phyloP scores from a whole-genome alignment of 2,888 invertebrate genomes.

The Ochropleura plecta region DNA sequence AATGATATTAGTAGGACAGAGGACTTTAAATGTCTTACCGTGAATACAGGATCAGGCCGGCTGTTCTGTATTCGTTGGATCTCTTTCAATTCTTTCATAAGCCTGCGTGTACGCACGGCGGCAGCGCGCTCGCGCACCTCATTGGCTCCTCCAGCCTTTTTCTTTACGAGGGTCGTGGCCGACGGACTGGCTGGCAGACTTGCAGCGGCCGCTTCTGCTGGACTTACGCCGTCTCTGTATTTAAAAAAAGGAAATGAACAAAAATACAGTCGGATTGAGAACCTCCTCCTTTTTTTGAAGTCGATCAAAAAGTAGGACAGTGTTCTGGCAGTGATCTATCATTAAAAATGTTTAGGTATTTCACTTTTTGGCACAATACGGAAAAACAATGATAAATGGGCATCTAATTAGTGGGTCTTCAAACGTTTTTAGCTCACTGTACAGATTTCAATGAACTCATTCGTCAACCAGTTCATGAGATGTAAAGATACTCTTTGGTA shows the following conservation, averaged over 20 bases:
- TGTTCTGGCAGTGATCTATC: slow-evolving; percentile 19
- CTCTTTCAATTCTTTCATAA: slow-evolving; percentile 96
- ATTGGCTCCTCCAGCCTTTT: slow-evolving; percentile 82
- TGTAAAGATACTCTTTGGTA: slow-evolving; percentile 23
- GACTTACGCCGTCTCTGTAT: slow-evolving; percentile 87
- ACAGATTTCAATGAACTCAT: slow-evolving; percentile 39
- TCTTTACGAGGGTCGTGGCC: slow-evolving; percentile 85
- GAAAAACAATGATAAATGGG: slow-evolving; percentile 18
- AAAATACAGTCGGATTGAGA: too few species aligned
- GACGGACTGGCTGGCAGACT: slow-evolving; percentile 88
- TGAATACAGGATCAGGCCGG: slow-evolving; percentile 94
- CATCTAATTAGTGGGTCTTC: slow-evolving; percentile 31
- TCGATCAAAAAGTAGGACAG: background rate
- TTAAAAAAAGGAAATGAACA: background rate
- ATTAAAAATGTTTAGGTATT: slow-evolving; percentile 15
- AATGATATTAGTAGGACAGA: background rate
- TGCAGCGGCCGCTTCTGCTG: slow-evolving; percentile 85
- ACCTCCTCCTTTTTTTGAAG: too few species aligned
- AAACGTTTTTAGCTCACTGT: slow-evolving; percentile 24
- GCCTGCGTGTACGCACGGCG: slow-evolving; percentile 92
- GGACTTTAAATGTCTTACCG: slow-evolving; percentile 83
- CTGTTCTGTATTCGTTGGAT: slow-evolving; percentile 93
- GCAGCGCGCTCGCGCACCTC: slow-evolving; percentile 88
- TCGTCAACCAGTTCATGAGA: slow-evolving; percentile 25
- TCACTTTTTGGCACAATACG: slow-evolving; percentile 37